Conservation (phyloP, 2,113 vertebrate genomes). For the Prunella fulvescens region DNA sequence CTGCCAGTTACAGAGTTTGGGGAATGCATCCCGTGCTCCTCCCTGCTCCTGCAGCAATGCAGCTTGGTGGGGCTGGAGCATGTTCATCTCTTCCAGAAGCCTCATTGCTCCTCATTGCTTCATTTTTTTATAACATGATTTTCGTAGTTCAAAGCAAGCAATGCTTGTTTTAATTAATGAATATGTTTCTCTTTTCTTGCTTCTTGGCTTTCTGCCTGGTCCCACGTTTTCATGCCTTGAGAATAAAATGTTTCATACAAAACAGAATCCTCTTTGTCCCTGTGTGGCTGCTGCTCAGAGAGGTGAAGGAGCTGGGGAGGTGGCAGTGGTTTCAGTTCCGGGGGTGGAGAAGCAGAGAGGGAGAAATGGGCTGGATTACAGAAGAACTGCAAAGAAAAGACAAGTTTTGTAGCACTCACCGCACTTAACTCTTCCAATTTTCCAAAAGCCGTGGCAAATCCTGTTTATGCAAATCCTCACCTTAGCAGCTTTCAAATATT, state of each 20-base stretch:
- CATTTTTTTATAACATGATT: background rate
- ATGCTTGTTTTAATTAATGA: conserved; percentile 49
- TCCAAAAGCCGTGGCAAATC: background rate
- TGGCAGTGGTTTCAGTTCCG: background rate
- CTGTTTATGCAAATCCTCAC: background rate
- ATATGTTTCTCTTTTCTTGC: conserved; percentile 15
- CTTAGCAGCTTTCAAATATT: background rate
- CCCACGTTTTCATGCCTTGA: background rate
- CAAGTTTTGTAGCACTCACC: background rate
- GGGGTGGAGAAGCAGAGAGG: background rate
- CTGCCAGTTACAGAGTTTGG: background rate
- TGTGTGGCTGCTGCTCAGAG: background rate
- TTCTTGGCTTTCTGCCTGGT: conserved; percentile 11
- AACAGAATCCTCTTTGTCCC: conserved; percentile 26
- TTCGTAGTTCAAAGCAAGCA: conserved; percentile 35
- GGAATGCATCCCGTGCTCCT: background rate
- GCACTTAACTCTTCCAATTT: background rate
- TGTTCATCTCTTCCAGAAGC: background rate
- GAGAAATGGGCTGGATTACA: background rate
- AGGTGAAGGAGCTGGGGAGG: conserved; percentile 19
- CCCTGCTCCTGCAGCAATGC: background rate
- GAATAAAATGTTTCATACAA: background rate
- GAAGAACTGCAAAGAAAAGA: background rate
- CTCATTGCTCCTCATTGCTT: background rate
- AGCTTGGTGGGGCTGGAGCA: background rate